Evolutionary conservation across 1,140 invertebrate genomes (phyloP).

Genomic region (Aphis gossypii): DNA sequence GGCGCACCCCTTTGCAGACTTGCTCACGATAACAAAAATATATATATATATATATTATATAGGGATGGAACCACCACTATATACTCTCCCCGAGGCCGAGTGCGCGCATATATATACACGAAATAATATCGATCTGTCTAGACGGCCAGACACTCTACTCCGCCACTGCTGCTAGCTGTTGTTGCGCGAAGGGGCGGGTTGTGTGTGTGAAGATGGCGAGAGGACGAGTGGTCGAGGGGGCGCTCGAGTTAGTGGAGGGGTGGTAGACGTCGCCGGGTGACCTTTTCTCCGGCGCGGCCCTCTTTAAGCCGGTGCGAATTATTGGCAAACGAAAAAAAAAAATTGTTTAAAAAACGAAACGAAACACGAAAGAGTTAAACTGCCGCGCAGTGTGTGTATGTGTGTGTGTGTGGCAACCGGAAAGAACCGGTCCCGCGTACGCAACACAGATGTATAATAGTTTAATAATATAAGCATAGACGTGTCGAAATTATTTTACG

Average conservation of each 20-base stretch:
- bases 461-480: neutral
- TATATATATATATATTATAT: neutral
- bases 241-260: neutral
- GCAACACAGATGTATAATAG: neutral
- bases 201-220: neutral
- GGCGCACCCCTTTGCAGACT: neutral
- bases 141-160: conserved; percentile 40
- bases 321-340: conserved; percentile 4
- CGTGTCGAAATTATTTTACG: conserved; percentile 45
- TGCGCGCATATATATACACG: neutral
- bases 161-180: neutral
- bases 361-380: conserved; percentile 38
- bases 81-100: conserved; percentile 21
- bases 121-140: conserved; percentile 56
- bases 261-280: neutral
- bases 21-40: conserved; percentile 1
- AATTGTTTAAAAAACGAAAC: neutral
- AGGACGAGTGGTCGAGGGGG: neutral
- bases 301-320: conserved; percentile 12
- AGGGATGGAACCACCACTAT: neutral
- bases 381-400: neutral
- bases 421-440: conserved; percentile 50
- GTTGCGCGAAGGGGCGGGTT: conserved; percentile 2
- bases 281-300: conserved; percentile 48
- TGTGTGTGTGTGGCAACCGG: conserved; percentile 32